phyloP scores from a whole-genome alignment of 2,113 vertebrate genomes.

The Antennarius striatus region DNA sequence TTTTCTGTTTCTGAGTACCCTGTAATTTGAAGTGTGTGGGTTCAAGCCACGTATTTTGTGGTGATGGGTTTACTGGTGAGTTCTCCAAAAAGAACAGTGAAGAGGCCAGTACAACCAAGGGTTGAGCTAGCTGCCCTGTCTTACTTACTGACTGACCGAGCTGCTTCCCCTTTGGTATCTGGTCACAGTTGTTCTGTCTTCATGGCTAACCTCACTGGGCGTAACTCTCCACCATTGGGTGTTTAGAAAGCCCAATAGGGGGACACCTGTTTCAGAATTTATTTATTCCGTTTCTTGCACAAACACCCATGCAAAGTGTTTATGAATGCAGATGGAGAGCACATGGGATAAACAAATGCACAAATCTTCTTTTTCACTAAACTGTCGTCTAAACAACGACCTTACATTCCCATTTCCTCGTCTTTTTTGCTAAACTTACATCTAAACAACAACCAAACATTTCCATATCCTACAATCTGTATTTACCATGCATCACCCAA shows the following conservation, averaged over 20 bases:
- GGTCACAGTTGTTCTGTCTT: conserved; percentile 55
- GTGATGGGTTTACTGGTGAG: conserved; percentile 67
- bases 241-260: conserved; percentile 54
- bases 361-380: conserved; percentile 25
- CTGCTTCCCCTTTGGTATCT: conserved; percentile 60
- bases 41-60: conserved; percentile 81
- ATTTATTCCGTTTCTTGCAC: conserved; percentile 57
- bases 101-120: conserved; percentile 44
- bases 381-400: conserved; percentile 12
- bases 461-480: neutral
- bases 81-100: conserved; percentile 52
- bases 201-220: conserved; percentile 71
- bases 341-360: conserved; percentile 56
- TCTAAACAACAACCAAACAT: conserved; percentile 31
- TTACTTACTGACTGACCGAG: conserved; percentile 52
- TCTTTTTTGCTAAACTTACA: conserved; percentile 5
- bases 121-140: conserved; percentile 45
- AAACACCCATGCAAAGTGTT: conserved; percentile 60
- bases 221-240: conserved; percentile 49
- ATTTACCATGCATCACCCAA: neutral
- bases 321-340: conserved; percentile 51
- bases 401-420: conserved; percentile 14
- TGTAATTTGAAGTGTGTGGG: conserved; percentile 76
- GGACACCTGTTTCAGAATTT: conserved; percentile 75
- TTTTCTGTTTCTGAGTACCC: conserved; percentile 70